Conservation (phyloP, 2,888 invertebrate species). For the Nasonia oneida region DNA sequence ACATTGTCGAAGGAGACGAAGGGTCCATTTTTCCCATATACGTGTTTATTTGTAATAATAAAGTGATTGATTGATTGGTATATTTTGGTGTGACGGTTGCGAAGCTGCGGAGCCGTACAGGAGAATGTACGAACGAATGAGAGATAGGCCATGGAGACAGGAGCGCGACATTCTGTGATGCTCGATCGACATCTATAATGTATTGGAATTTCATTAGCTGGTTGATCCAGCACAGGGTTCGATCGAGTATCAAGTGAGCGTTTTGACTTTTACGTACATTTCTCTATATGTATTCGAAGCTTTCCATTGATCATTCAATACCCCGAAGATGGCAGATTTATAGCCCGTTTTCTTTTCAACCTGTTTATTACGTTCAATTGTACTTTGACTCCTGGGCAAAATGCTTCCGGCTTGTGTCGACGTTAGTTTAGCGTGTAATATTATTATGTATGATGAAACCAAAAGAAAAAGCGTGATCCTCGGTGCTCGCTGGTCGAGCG, state of each 20-base stretch:
- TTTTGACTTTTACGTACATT: not conserved
- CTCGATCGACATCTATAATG: constrained; percentile 71
- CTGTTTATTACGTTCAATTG: not conserved
- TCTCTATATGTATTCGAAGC: not conserved
- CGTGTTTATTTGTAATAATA: constrained; percentile 33
- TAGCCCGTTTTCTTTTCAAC: no score
- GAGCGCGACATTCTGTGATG: constrained; percentile 63
- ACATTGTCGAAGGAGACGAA: constrained; percentile 18
- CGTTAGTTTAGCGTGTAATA: constrained; percentile 6
- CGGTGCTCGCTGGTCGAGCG: constrained; percentile 75
- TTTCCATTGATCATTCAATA: no score
- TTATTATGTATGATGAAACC: not conserved
- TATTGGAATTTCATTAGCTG: constrained; percentile 67
- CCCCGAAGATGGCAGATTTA: no score
- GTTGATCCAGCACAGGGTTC: constrained; percentile 76
- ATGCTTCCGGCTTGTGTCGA: not conserved
- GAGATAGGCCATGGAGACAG: constrained; percentile 30
- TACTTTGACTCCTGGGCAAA: not conserved
- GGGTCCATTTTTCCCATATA: constrained; percentile 68
- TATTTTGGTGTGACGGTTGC: not conserved
- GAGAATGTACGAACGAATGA: constrained; percentile 23
- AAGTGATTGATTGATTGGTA: not conserved
- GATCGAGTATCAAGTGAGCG: constrained; percentile 70
- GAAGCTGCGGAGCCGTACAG: constrained; percentile 6
- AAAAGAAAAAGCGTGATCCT: constrained; percentile 40